Conservation (phyloP, 2,888 invertebrate genomes). For the Cosmopolites sordidus region DNA sequence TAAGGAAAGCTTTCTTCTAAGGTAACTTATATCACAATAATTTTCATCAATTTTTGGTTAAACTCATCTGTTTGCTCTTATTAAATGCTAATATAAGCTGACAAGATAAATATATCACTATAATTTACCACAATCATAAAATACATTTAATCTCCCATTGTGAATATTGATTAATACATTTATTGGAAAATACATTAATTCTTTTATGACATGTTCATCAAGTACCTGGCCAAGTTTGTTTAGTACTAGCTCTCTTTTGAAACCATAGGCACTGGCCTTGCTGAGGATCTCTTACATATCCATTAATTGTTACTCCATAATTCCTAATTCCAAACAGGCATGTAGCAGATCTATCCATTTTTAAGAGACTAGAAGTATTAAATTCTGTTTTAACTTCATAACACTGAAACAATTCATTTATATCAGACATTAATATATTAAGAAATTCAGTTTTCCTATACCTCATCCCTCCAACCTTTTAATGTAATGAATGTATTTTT, state of each 20-base stretch:
- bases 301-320: constrained; percentile 93
- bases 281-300: constrained; percentile 80
- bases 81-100: too few species aligned
- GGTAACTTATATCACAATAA: too few species aligned
- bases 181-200: too few species aligned
- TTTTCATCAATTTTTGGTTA: too few species aligned
- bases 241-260: constrained; percentile 83
- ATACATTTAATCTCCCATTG: too few species aligned
- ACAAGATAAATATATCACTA: too few species aligned
- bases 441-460: constrained; percentile 38
- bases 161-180: too few species aligned
- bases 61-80: too few species aligned
- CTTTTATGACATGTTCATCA: too few species aligned
- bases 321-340: constrained; percentile 91
- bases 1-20: too few species aligned
- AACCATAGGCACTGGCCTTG: constrained; percentile 89
- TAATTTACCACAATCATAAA: too few species aligned
- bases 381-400: constrained; percentile 83
- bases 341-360: constrained; percentile 90
- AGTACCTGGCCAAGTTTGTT: constrained; percentile 89
- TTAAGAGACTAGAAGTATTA: constrained; percentile 57
- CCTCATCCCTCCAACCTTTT: constrained; percentile 92
- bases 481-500: constrained; percentile 76
- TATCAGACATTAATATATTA: neutral
- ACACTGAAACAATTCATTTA: constrained; percentile 57